Evolutionary conservation across 1,140 invertebrate genomes (phyloP).

Genomic region (Camponotus floridanus): DNA sequence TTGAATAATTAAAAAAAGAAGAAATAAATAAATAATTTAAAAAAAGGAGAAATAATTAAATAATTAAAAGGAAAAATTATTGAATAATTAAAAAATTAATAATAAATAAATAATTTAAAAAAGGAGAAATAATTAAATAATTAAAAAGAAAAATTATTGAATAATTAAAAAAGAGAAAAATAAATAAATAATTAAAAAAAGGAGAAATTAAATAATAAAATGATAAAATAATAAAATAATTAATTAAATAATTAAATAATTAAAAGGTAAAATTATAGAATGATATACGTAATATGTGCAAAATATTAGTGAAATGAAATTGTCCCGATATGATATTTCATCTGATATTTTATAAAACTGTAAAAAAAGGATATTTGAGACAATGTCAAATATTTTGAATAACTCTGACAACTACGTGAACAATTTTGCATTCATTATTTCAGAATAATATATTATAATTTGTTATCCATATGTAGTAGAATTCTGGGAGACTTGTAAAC

Average conservation of each 20-base stretch:
- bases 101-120: too few species aligned
- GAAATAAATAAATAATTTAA: too few species aligned
- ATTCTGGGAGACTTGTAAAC: neutral
- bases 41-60: too few species aligned
- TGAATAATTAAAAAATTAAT: too few species aligned
- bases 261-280: neutral
- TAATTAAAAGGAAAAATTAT: neutral
- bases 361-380: neutral
- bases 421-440: neutral
- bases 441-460: neutral
- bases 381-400: neutral
- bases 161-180: too few species aligned
- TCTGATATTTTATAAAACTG: neutral
- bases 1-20: too few species aligned
- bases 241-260: too few species aligned
- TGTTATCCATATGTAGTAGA: neutral
- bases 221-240: too few species aligned
- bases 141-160: neutral
- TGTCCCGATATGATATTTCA: neutral
- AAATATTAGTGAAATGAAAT: conserved; percentile 3
- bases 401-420: neutral
- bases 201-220: too few species aligned
- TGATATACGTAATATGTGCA: neutral
- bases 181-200: too few species aligned
- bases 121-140: neutral